Percentiles rank a stretch among this genome's conserved stretches.
Evolutionary conservation across 2,888 invertebrate genomes (phyloP).

Genomic region (Papilio gigon): DNA sequence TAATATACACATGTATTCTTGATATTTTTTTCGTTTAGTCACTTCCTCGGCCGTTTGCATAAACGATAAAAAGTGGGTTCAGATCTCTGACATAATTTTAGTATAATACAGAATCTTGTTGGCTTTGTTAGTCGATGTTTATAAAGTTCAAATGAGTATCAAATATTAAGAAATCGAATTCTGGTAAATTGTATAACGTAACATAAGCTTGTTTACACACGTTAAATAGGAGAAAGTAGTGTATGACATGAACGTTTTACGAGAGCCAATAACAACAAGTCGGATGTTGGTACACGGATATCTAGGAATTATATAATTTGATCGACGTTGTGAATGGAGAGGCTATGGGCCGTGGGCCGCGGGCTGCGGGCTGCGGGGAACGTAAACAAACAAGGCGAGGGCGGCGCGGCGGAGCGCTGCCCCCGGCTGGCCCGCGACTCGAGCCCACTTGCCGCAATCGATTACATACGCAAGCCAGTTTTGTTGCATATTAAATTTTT

Average conservation of each 20-base stretch:
- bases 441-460: slow-evolving; percentile 39
- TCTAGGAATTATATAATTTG: slow-evolving; percentile 40
- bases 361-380: slow-evolving; percentile 44
- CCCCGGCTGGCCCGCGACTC: slow-evolving; percentile 40
- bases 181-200: no score
- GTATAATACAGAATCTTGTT: not conserved
- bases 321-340: slow-evolving; percentile 56
- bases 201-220: not conserved
- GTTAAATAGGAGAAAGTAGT: not conserved
- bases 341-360: slow-evolving; percentile 42
- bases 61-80: not conserved
- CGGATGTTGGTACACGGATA: slow-evolving; percentile 15
- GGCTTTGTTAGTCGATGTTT: not conserved
- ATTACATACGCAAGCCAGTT: slow-evolving; percentile 31
- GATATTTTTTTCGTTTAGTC: not conserved
- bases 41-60: not conserved
- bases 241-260: not conserved
- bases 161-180: not conserved
- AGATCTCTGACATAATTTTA: not conserved
- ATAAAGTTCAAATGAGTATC: not conserved
- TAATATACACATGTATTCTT: not conserved
- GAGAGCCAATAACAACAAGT: slow-evolving; percentile 24
- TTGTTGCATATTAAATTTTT: slow-evolving; percentile 19
- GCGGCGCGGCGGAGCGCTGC: slow-evolving; percentile 48
- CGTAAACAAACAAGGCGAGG: slow-evolving; percentile 59